These are phyloP conservation scores for Rhynchonycteris naso DNA, from an alignment of 2,797 vertebrate species.

Conservation along the genomic window DNA sequence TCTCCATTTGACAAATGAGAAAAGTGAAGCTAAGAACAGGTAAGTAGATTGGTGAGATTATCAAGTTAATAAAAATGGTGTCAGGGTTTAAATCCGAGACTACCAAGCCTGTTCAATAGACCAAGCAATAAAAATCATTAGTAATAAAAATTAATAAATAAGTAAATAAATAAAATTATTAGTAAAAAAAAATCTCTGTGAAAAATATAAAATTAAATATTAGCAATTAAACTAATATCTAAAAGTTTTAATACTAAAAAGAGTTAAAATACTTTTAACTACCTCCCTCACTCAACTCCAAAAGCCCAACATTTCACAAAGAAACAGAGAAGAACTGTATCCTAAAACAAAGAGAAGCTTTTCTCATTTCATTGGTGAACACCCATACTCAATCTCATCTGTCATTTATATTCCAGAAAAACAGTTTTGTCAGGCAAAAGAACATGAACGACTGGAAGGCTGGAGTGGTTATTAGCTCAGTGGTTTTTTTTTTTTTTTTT, in stretches of 20 bases:
- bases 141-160: neutral
- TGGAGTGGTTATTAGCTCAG: neutral
- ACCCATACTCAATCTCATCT: neutral
- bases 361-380: neutral
- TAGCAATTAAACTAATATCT: neutral
- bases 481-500: no score
- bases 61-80: neutral
- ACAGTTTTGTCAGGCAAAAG: neutral
- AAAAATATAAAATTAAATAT: neutral
- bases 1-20: neutral
- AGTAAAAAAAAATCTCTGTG: neutral
- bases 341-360: neutral
- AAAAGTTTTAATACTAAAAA: neutral
- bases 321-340: neutral
- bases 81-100: neutral
- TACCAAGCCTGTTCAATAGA: neutral
- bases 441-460: neutral
- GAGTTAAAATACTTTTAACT: neutral
- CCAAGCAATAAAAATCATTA: neutral
- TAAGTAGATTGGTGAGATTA: neutral
- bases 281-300: neutral
- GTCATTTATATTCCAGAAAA: neutral
- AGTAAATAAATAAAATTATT: neutral
- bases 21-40: neutral
- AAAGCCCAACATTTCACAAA: neutral